Evolutionary conservation across 1,140 invertebrate genomes (phyloP), one percentile per base, ranked within the genome.

Genomic region (Diachasma alloeum): DNA sequence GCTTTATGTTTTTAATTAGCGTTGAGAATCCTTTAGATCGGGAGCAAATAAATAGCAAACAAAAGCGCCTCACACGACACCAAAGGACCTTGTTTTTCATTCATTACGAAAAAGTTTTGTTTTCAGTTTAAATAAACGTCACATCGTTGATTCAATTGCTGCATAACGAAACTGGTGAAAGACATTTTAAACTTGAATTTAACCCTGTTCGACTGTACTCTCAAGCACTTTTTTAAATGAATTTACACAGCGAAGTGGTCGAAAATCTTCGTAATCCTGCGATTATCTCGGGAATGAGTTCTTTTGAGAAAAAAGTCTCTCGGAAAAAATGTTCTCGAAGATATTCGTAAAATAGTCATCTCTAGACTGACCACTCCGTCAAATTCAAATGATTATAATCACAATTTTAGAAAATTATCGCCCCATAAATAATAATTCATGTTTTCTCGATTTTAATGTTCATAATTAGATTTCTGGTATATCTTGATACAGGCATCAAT

Each of bases 191-290:
- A 81, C 76, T 73, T 79, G 72, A 83, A 86, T 71, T 72, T 73
- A 86, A 85, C 79, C 81, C 82, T 85, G 83, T 84, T 85, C 79
- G 80, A 83, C 17, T 17, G 15, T 53, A 19, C 48, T 53, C 9
- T 53, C 48, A 53, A n/a, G 15, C n/a, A 53, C 3, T 48, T 48
- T 48, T n/a, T 48, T 48, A 11, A 37, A 56, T 73, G 3, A 37
- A 72, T 26, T 56, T 72, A 44, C 36, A 44, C 39, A 72, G 48
- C 22, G 71, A 53, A 53, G 44, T 46, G 44, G n/a, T 46, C 44
- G 10, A n/a, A 46, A 46, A 46, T 46, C n/a, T 53, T 53, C 15
- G n/a, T n/a, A 53, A 53, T 53, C 4, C 6, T 19, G 6, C 17
- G 5, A 53, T 17, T 1, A 53, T 13, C 4, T 53, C 48, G 48